Evolutionary conservation across 2,797 vertebrate species (phyloP).

Genomic region (Pelochelys cantorii): DNA sequence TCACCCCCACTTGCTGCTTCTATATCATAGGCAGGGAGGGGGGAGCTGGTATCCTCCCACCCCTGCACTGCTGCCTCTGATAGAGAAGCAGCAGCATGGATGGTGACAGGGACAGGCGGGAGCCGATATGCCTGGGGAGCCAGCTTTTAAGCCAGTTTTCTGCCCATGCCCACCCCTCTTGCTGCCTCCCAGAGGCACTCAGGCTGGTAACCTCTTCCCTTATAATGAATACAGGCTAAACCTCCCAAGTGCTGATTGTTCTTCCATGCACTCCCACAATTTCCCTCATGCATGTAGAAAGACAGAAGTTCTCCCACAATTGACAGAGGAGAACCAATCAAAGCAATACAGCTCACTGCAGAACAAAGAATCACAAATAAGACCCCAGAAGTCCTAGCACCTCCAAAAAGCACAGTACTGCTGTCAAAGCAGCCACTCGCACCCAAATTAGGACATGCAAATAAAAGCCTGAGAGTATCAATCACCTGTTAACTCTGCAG

Average conservation of each 20-base stretch:
- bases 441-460: background rate
- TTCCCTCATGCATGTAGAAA: background rate
- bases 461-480: background rate
- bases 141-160: too few relatives aligned
- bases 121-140: too few relatives aligned
- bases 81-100: too few relatives aligned
- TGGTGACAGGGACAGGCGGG: too few relatives aligned
- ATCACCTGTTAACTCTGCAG: background rate
- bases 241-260: background rate
- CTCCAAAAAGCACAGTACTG: background rate
- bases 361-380: background rate
- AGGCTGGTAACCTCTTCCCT: background rate
- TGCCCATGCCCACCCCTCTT: too few relatives aligned
- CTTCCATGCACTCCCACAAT: background rate
- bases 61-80: too few relatives aligned
- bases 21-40: too few relatives aligned
- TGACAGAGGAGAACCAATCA: background rate
- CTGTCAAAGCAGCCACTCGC: background rate
- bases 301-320: background rate
- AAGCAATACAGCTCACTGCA: background rate
- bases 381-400: background rate
- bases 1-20: too few relatives aligned
- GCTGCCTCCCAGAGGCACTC: background rate
- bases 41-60: too few relatives aligned
- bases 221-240: background rate